Evolutionary conservation across 2,797 vertebrate species (phyloP).

Genomic region (Gallinago solitaria): DNA sequence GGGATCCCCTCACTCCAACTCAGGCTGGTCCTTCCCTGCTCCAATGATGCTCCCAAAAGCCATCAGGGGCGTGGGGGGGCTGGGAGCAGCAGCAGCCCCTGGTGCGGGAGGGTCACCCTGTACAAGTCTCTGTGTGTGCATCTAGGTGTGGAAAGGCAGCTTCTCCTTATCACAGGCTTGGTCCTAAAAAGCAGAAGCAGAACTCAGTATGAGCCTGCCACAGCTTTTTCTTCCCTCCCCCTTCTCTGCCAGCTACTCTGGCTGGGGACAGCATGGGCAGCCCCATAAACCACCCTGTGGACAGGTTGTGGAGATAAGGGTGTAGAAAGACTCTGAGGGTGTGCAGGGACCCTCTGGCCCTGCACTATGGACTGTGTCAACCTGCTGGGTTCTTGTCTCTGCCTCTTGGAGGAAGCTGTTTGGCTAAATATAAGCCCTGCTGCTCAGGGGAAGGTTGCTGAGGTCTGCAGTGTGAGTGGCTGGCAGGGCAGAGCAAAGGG

Average conservation of each 20-base stretch:
- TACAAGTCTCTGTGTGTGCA: fast-evolving
- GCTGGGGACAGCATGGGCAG: fast-evolving
- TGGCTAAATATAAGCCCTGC: not conserved
- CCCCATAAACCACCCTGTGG: not conserved
- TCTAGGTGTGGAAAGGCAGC: not conserved
- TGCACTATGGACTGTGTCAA: fast-evolving
- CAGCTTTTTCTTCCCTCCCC: not conserved
- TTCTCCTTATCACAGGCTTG: not conserved
- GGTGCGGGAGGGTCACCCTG: fast-evolving
- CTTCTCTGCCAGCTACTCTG: not conserved
- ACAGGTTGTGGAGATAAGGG: too few species aligned
- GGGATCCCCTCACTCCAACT: not conserved
- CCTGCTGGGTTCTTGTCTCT: not conserved
- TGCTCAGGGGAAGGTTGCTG: not conserved
- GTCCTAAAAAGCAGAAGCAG: conserved; percentile 34
- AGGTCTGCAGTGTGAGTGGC: not conserved
- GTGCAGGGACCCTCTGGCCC: not conserved
- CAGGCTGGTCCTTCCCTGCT: not conserved
- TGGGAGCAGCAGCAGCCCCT: fast-evolving
- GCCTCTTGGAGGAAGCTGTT: not conserved
- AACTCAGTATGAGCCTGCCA: not conserved
- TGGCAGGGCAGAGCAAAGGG: not conserved
- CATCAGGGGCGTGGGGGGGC: fast-evolving
- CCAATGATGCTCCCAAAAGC: fast-evolving
- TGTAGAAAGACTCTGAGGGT: not conserved